A percentile compares a stretch with the other conserved stretches of the same genome.
phyloP scores from a whole-genome alignment of 2,113 vertebrate species.

The Maccullochella peelii region DNA sequence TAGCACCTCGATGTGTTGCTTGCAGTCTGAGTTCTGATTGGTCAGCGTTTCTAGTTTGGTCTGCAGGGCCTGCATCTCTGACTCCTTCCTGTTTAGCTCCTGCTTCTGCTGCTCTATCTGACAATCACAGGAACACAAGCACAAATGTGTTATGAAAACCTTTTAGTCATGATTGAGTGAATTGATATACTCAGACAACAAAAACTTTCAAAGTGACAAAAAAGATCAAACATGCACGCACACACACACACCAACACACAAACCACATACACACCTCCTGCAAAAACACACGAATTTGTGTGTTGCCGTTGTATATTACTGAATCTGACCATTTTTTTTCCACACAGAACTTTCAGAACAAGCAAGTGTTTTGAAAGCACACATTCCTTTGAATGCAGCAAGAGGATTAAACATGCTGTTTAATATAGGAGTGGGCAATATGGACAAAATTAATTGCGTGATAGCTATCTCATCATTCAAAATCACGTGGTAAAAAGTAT shows the following conservation, averaged over 20 bases:
- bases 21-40: slow-evolving; percentile 99
- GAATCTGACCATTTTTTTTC: slow-evolving; percentile 1
- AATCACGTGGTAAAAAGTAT: background rate
- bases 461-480: background rate
- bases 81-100: slow-evolving; percentile 96
- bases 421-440: background rate
- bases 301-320: background rate
- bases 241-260: slow-evolving; percentile 2
- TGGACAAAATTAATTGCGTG: background rate
- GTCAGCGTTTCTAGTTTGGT: slow-evolving; percentile 97
- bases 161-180: slow-evolving; percentile 12
- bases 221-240: slow-evolving; percentile 12
- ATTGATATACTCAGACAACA: background rate
- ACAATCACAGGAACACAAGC: slow-evolving; percentile 30
- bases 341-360: slow-evolving; percentile 10
- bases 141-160: slow-evolving; percentile 14
- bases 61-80: slow-evolving; percentile 98
- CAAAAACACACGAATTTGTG: background rate
- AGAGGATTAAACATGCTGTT: background rate
- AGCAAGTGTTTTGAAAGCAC: background rate
- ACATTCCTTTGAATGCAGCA: background rate
- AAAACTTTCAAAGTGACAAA: background rate
- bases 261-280: background rate
- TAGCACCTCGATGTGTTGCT: slow-evolving; percentile 98
- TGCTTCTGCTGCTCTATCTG: slow-evolving; percentile 97